These are phyloP conservation scores for Cataglyphis altisquamis DNA, from an alignment of 2,888 invertebrate species.

Conservation along the genomic window DNA sequence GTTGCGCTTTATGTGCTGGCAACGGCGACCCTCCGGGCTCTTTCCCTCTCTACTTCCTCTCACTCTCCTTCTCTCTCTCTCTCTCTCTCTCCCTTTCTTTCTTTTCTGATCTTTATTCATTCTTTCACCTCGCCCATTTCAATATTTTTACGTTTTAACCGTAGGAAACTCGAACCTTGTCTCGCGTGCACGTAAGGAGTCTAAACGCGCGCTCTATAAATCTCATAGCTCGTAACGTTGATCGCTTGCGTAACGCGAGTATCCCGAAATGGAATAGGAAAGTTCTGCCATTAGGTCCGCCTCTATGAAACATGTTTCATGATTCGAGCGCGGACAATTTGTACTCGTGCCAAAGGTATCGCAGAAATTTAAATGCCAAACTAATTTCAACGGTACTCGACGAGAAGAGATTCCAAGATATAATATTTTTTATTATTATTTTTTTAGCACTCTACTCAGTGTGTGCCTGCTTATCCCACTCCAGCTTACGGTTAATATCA, in stretches of 20 bases:
- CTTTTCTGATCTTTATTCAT: slow-evolving; percentile 84
- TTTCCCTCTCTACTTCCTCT: slow-evolving; percentile 24
- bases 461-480: not conserved
- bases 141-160: slow-evolving; percentile 84
- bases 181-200: slow-evolving; percentile 63
- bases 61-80: slow-evolving; percentile 2
- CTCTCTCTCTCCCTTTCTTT: slow-evolving; percentile 14
- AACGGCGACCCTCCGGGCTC: slow-evolving; percentile 62
- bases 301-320: not conserved
- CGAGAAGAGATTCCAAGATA: not conserved
- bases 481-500: not conserved
- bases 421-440: not conserved
- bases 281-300: not conserved
- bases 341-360: not conserved
- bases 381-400: not conserved
- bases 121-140: slow-evolving; percentile 84
- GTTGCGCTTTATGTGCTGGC: slow-evolving; percentile 79
- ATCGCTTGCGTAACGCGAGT: slow-evolving; percentile 34
- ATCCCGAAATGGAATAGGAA: not conserved
- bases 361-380: not conserved
- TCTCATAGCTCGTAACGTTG: slow-evolving; percentile 60
- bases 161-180: slow-evolving; percentile 68
- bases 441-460: not conserved
- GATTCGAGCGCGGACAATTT: not conserved
- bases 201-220: slow-evolving; percentile 69